Percentiles rank a stretch among this genome's conserved stretches.
These are phyloP conservation scores for Spicauda simplicius DNA, from an alignment of 2,888 invertebrate genomes.

Conservation along the genomic window DNA sequence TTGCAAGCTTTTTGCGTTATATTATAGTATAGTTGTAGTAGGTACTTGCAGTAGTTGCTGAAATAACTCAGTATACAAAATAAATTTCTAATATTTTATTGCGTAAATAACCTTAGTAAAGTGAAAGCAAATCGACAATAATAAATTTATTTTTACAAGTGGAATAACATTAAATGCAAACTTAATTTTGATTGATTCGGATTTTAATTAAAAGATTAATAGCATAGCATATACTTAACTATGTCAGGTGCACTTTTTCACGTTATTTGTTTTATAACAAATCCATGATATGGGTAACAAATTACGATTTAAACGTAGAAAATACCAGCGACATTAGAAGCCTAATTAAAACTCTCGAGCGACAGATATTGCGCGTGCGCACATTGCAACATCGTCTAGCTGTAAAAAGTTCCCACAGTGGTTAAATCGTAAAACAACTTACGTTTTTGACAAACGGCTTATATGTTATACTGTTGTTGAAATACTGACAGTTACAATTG, in stretches of 20 bases:
- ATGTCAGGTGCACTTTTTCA: not conserved
- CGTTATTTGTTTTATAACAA: not conserved
- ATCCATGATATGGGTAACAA: not conserved
- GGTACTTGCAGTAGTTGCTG: too few species aligned
- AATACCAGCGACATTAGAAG: slow-evolving; percentile 6
- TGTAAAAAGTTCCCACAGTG: slow-evolving; percentile 21
- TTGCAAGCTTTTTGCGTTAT: too few species aligned
- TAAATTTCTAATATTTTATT: too few species aligned
- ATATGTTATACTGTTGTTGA: slow-evolving; percentile 1
- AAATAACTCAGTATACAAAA: too few species aligned
- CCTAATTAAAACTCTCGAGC: slow-evolving; percentile 13
- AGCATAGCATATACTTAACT: too few species aligned
- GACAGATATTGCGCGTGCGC: slow-evolving; percentile 18
- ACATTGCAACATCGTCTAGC: slow-evolving; percentile 7
- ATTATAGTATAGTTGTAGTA: too few species aligned
- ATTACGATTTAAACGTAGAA: slow-evolving; percentile 7
- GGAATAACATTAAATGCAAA: too few species aligned
- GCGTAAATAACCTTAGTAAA: too few species aligned
- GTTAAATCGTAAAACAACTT: slow-evolving; percentile 10
- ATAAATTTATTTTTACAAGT: too few species aligned
- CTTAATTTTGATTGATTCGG: too few species aligned
- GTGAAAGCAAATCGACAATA: too few species aligned
- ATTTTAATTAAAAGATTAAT: too few species aligned
- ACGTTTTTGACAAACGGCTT: slow-evolving; percentile 7
- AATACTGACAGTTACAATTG: slow-evolving; percentile 2